phyloP scores from a whole-genome alignment of 2,888 invertebrate species.

The Mamestra brassicae region DNA sequence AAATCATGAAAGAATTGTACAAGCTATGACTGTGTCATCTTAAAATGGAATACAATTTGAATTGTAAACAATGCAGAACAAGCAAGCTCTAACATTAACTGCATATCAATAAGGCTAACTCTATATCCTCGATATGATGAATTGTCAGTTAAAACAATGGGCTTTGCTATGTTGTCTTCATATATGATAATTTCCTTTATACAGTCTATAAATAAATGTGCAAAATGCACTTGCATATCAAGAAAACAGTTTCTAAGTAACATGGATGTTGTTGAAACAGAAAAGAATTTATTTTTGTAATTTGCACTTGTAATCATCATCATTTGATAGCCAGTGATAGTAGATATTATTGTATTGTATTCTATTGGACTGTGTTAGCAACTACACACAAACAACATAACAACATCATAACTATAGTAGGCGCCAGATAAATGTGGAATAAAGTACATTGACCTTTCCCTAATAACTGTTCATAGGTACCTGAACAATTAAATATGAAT shows the following conservation, averaged over 20 bases:
- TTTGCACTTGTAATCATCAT: not conserved
- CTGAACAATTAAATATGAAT: no score
- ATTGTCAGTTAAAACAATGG: constrained; percentile 49
- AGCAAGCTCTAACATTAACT: constrained; percentile 30
- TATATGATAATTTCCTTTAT: constrained; percentile 5
- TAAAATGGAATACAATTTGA: constrained; percentile 9
- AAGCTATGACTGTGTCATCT: not conserved
- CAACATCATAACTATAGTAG: no score
- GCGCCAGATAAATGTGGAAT: no score
- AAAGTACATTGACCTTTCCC: no score
- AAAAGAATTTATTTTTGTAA: not conserved
- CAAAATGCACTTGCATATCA: not conserved
- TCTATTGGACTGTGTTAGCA: no score
- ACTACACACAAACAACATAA: no score
- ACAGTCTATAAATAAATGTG: constrained; percentile 15
- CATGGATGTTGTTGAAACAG: not conserved
- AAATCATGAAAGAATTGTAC: not conserved
- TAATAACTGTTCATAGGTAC: no score
- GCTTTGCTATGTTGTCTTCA: not conserved
- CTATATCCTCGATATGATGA: constrained; percentile 20
- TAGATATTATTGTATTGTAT: no score
- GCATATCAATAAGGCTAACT: constrained; percentile 51
- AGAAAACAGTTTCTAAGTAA: not conserved
- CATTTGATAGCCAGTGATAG: not conserved
- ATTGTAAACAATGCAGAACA: constrained; percentile 13